Evolutionary conservation across 2,113 vertebrate species (phyloP), one percentile per base, ranked within the genome.

Genomic region (Corydoras maculifer): DNA sequence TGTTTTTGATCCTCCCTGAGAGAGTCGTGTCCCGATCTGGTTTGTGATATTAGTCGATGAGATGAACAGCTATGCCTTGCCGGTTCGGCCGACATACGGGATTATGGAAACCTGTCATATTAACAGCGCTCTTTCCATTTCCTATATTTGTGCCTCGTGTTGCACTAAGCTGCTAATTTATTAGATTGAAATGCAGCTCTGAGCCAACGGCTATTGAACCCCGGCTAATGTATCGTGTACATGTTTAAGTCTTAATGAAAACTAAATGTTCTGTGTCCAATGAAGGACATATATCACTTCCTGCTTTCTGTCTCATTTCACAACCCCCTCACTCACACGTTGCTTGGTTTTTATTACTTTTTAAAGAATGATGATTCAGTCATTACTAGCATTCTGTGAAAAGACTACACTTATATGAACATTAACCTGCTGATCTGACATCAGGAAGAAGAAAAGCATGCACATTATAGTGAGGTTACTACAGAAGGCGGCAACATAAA

Each of bases 201-300:
- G 79, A 82, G 73, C 69, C 74, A 74, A 57, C 78, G 58, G 76
- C 78, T 72, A 62, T 80, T 84, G 86, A 90, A 89, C 86, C 84
- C 72, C 85, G 73, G 82, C 86, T 90, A 90, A 89, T 87, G 86
- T 86, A 85, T 83, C 84, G 74, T 88, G 88, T 90, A 86, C 86
- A 84, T 85, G 82, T 90, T 90, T 88, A 88, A 88, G 86, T 89
- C 88, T 87, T 90, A 91, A 91, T 90, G 89, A 89, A 91, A 90
- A 88, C 85, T 85, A 90, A 91, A 90, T 90, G 88, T 90, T 88
- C 86, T 88, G 89, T 90, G 84, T 88, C 87, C 87, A 84, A 90
- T 89, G 87, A 90, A 84, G 82, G 84, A 75, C 84, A 88, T 90
- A 82, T 83, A 88, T 91, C 86, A 89, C 85, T 81, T 78, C 60